A percentile compares a stretch with the other conserved stretches of the same genome.
phyloP scores from a whole-genome alignment of 2,888 invertebrate species.

The Bembecia ichneumoniformis region DNA sequence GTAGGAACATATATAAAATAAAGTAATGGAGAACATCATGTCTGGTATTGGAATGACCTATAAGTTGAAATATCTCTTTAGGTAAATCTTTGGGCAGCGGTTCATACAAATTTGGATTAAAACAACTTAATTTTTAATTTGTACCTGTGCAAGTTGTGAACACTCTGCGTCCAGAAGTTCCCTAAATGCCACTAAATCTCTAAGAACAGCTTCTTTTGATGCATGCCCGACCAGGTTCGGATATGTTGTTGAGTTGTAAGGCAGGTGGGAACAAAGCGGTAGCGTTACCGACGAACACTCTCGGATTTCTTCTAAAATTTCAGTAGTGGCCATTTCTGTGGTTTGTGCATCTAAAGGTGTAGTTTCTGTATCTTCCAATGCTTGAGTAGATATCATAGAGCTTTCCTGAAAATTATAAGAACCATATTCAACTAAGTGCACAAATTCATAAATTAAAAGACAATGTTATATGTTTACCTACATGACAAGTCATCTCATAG shows the following conservation, averaged over 20 bases:
- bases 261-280: conserved; percentile 78
- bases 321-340: conserved; percentile 43
- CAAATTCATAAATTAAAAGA: too few species aligned
- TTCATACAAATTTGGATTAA: too few species aligned
- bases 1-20: too few species aligned
- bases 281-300: conserved; percentile 79
- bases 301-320: conserved; percentile 73
- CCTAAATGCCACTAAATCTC: conserved; percentile 85
- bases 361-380: conserved; percentile 49
- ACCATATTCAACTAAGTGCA: too few species aligned
- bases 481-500: too few species aligned
- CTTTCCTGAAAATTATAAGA: conserved; percentile 41
- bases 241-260: conserved; percentile 86
- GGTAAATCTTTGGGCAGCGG: too few species aligned
- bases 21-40: too few species aligned
- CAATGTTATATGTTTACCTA: too few species aligned
- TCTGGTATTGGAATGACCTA: too few species aligned
- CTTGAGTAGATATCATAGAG: conserved; percentile 57
- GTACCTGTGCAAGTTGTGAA: conserved; percentile 82
- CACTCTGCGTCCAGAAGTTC: conserved; percentile 93
- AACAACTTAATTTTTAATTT: too few species aligned
- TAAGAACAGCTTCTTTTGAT: conserved; percentile 73
- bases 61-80: too few species aligned
- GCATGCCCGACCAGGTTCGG: conserved; percentile 84
- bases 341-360: conserved; percentile 48